A percentile compares a stretch with the other conserved stretches of the same genome.
Conservation (phyloP, 2,113 vertebrate species). For the Engraulis encrasicolus region DNA sequence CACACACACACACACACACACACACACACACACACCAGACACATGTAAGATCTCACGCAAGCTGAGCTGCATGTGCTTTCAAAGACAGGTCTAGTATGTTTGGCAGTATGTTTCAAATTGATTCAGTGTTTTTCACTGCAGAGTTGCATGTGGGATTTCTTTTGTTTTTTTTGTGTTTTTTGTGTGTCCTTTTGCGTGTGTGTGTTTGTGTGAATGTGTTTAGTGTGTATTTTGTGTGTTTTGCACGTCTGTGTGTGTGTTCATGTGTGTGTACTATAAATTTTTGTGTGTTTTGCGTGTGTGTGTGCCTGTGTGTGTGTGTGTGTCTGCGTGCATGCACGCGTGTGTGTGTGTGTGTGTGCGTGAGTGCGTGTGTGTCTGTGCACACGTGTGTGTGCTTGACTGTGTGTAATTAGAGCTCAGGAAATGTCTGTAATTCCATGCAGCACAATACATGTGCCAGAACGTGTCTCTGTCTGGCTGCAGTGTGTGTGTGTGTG, state of each 20-base stretch:
- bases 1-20: not conserved
- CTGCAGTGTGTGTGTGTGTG: not conserved
- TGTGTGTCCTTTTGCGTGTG: not conserved
- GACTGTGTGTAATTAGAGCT: not conserved
- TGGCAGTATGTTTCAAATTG: not conserved
- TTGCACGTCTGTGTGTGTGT: not conserved
- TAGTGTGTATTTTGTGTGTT: not conserved
- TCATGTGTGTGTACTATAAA: not conserved
- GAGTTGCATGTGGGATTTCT: not conserved
- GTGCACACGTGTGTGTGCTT: not conserved
- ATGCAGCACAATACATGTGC: slow-evolving; percentile 17
- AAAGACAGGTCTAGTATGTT: slow-evolving; percentile 1
- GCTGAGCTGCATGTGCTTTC: not conserved
- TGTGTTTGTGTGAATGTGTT: not conserved
- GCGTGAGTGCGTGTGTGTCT: not conserved
- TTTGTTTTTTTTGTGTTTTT: not conserved
- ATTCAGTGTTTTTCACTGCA: not conserved
- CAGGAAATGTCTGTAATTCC: slow-evolving; percentile 17
- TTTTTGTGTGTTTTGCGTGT: not conserved
- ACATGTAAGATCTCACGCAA: not conserved
- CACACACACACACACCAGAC: not conserved
- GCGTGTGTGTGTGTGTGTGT: not conserved
- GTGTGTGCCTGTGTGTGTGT: not conserved
- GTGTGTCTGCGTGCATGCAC: not conserved
- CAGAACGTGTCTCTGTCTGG: not conserved